These are phyloP conservation scores for Hystrix brachyura DNA, from an alignment of 2,113 vertebrate genomes.

Conservation along the genomic window DNA sequence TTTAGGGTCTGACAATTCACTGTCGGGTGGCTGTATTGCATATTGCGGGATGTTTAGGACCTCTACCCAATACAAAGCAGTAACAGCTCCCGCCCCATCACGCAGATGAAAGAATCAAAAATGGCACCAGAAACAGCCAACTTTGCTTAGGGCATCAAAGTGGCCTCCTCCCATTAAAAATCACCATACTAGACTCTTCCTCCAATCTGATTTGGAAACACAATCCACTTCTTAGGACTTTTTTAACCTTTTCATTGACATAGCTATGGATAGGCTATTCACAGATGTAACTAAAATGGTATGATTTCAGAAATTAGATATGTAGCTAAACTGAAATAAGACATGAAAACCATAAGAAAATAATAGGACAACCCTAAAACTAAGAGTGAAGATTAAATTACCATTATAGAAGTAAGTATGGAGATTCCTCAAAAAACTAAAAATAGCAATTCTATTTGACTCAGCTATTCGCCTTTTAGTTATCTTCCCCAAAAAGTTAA, in stretches of 20 bases:
- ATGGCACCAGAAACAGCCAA: background rate
- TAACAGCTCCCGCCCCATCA: background rate
- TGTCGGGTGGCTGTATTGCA: background rate
- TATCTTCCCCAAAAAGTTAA: background rate
- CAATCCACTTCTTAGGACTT: background rate
- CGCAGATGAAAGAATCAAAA: background rate
- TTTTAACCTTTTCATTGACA: background rate
- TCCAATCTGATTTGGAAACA: background rate
- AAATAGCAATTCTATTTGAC: background rate
- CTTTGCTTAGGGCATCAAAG: background rate
- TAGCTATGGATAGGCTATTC: background rate
- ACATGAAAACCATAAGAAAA: constrained; percentile 32
- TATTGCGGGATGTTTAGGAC: background rate
- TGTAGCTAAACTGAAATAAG: background rate
- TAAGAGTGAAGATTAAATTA: constrained; percentile 28
- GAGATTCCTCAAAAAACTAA: background rate
- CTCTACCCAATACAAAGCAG: background rate
- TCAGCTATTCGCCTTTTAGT: background rate
- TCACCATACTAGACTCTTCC: background rate
- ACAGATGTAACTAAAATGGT: background rate
- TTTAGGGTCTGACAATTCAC: background rate
- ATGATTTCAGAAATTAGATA: background rate
- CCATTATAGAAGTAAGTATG: background rate
- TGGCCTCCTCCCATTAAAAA: background rate
- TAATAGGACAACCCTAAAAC: background rate